phyloP scores from a whole-genome alignment of 2,888 invertebrate species.

The Brenthis ino region DNA sequence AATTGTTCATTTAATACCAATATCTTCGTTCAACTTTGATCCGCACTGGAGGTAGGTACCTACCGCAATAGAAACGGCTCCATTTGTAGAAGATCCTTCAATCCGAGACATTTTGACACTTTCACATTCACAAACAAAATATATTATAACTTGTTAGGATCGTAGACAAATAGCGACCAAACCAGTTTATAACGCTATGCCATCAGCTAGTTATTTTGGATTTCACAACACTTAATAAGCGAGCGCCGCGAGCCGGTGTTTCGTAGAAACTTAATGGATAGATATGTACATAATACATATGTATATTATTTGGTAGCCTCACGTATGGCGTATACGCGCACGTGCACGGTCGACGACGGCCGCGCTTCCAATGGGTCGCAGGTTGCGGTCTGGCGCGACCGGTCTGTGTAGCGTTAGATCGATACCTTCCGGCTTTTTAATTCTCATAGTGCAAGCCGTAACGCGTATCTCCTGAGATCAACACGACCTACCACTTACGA shows the following conservation, averaged over 20 bases:
- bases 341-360: constrained; percentile 27
- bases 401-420: constrained; percentile 23
- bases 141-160: neutral
- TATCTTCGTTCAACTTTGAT: neutral
- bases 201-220: constrained; percentile 11
- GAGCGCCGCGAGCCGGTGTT: neutral
- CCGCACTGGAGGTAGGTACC: neutral
- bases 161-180: neutral
- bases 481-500: neutral
- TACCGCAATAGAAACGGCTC: constrained; percentile 9
- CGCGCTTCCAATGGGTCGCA: constrained; percentile 22
- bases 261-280: neutral
- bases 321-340: neutral
- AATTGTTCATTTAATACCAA: constrained; percentile 1
- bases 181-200: constrained; percentile 9
- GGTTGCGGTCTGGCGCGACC: constrained; percentile 23
- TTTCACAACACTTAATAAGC: constrained; percentile 27
- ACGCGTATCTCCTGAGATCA: neutral
- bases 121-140: constrained; percentile 16
- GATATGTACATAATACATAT: neutral
- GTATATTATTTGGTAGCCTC: neutral
- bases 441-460: neutral
- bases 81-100: constrained; percentile 15
- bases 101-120: constrained; percentile 26
- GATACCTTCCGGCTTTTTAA: constrained; percentile 20